Conservation (phyloP, 2,797 vertebrate genomes). For the Myotis myotis region DNA sequence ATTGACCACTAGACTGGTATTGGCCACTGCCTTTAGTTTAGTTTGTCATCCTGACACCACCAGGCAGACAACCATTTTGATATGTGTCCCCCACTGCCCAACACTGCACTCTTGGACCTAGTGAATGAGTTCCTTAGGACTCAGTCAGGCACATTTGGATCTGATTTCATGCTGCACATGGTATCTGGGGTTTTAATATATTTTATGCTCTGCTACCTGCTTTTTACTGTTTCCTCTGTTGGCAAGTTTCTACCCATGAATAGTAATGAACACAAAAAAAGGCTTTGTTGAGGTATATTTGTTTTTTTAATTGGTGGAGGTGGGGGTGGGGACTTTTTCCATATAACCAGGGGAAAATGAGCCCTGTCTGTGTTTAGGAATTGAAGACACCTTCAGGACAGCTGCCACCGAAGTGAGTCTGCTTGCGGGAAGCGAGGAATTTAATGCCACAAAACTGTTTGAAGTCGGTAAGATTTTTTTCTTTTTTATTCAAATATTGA, state of each 20-base stretch:
- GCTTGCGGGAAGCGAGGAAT: conserved; percentile 95
- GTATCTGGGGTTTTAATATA: conserved; percentile 69
- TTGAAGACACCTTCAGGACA: conserved; percentile 97
- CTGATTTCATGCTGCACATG: conserved; percentile 57
- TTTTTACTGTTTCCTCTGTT: conserved; percentile 71
- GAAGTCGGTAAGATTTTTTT: conserved; percentile 92
- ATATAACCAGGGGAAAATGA: conserved; percentile 60
- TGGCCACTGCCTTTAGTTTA: neutral
- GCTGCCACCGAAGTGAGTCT: conserved; percentile 97
- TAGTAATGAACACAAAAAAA: conserved; percentile 63
- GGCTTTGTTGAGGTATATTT: conserved; percentile 71
- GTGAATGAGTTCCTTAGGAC: neutral
- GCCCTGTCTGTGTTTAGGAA: conserved; percentile 87
- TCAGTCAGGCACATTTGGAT: conserved; percentile 58
- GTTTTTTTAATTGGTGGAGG: conserved; percentile 18
- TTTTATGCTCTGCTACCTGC: conserved; percentile 67
- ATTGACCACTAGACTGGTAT: neutral
- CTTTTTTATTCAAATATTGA: conserved; percentile 65
- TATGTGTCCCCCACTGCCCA: neutral
- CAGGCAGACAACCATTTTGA: neutral
- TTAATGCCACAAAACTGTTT: conserved; percentile 97
- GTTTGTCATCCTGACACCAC: neutral
- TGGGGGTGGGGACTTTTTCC: conserved; percentile 27
- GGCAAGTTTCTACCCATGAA: conserved; percentile 59
- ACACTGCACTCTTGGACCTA: neutral